These are phyloP conservation scores for Drosophila buzzatii DNA, from an alignment of 2,888 invertebrate genomes.

Conservation along the genomic window DNA sequence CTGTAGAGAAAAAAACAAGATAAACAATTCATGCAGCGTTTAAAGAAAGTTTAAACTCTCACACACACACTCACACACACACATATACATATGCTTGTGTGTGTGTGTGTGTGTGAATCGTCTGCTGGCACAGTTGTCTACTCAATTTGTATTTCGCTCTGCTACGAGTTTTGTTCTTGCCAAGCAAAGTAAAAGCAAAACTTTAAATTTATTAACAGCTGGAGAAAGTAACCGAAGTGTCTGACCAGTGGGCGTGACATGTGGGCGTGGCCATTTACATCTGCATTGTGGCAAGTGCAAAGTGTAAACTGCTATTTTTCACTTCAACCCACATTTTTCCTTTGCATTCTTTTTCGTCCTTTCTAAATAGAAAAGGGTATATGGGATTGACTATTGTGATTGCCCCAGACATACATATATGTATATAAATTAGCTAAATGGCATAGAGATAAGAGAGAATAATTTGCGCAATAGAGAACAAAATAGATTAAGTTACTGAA, in stretches of 20 bases:
- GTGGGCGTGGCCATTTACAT: conserved; percentile 40
- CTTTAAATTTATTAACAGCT: conserved; percentile 77
- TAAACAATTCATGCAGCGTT: conserved; percentile 72
- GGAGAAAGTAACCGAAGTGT: conserved; percentile 49
- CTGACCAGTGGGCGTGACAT: conserved; percentile 41
- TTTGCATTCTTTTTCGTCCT: conserved; percentile 4
- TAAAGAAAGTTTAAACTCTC: conserved; percentile 73
- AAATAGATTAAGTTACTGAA: background rate
- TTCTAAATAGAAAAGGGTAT: background rate
- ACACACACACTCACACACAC: background rate
- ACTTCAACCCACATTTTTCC: conserved; percentile 60
- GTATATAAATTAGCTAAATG: no score
- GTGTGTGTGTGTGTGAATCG: conserved; percentile 19
- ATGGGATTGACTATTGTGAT: background rate
- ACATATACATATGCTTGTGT: background rate
- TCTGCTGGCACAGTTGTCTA: conserved; percentile 23
- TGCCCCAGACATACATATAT: no score
- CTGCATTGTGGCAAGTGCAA: conserved; percentile 58
- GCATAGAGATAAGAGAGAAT: no score
- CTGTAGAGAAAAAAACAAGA: conserved; percentile 37
- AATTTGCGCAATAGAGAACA: background rate
- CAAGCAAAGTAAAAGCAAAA: conserved; percentile 66
- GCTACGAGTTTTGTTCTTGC: conserved; percentile 16
- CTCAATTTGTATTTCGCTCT: conserved; percentile 15
- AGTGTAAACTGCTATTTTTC: conserved; percentile 55